Evolutionary conservation across 2,888 invertebrate genomes (phyloP).

Genomic region (Allolobophora icterica): DNA sequence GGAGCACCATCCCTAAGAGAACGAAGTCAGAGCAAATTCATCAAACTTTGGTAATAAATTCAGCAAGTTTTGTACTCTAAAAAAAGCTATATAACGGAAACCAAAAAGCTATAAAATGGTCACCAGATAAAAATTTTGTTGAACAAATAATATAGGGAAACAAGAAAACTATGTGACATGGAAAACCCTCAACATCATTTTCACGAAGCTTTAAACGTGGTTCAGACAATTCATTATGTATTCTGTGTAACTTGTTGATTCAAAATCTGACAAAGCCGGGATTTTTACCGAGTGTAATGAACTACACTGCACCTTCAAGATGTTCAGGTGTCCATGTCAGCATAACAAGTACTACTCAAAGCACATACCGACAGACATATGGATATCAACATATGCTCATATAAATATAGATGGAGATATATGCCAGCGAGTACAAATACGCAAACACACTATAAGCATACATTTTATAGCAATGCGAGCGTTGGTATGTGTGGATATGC

Average conservation of each 20-base stretch:
- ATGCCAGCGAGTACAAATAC: neutral
- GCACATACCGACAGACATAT: neutral
- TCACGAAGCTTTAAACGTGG: neutral
- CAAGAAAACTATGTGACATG: neutral
- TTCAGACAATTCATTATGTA: neutral
- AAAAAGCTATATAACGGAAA: neutral
- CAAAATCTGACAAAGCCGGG: neutral
- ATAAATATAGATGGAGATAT: neutral
- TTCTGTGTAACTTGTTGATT: neutral
- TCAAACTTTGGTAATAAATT: neutral
- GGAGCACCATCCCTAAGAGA: constrained; percentile 75
- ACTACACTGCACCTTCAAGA: neutral
- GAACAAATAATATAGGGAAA: neutral
- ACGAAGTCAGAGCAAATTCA: neutral
- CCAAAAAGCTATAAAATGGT: neutral
- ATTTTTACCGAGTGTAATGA: neutral
- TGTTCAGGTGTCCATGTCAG: neutral
- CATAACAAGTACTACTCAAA: neutral
- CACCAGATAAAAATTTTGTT: too few species aligned
- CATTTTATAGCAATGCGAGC: neutral
- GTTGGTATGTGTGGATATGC: neutral
- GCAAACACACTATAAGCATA: constrained; percentile 3
- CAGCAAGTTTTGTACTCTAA: neutral
- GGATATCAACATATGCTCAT: neutral
- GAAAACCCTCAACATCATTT: neutral